Base-by-base conservation (phyloP, 2,797 vertebrate species). In the Girardinus metallicus region DNA sequence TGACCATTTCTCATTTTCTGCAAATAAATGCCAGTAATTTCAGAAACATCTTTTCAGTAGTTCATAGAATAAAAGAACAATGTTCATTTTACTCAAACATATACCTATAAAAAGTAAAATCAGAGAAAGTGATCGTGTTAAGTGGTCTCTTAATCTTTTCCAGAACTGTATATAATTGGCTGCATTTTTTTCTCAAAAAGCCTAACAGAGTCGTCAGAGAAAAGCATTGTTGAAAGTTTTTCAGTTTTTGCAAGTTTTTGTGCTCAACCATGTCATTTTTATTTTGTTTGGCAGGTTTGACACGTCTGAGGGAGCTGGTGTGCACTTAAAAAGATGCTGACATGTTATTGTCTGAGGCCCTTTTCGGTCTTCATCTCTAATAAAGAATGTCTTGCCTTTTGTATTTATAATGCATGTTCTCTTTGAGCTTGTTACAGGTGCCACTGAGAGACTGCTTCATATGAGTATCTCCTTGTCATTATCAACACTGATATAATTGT, bases 391-490 rank as follows among this genome's bases (percentile, higher is more conserved):
- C 94, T 95, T 92, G 82, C 88, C 94, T 95, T 92, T 95, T 93
- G 93, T 94, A 93, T 95, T 93, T 90, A 91, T 93, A 94, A 95
- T 93, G 88, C 90, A 93, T 94, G 89, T 85, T 89, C 80, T 91
- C 91, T 94, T 92, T 93, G 91, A 95, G 91, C 90, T 82, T 91
- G 88, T 94, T 94, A 95, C 95, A 95, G 94, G 95, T 96, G 94
- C 89, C 90, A 91, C 89, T 82, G 87, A 87, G 87, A 86, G 85
- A 89, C 91, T 84, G 75, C 80, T 83, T 39, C 23, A 34, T 86
- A 89, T 88, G 86, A 90, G 85, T 83, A 87, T 85, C 80, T 87
- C 87, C 92, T 85, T 88, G 90, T 93, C 92, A 88, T 86, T 83
- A 83, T 85, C 88, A 90, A 89, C 83, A 82, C 87, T 80, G 79